A percentile compares a stretch with the other conserved stretches of the same genome.
These are phyloP conservation scores for Drosophila koepferae DNA, from an alignment of 2,888 invertebrate genomes.

Conservation along the genomic window DNA sequence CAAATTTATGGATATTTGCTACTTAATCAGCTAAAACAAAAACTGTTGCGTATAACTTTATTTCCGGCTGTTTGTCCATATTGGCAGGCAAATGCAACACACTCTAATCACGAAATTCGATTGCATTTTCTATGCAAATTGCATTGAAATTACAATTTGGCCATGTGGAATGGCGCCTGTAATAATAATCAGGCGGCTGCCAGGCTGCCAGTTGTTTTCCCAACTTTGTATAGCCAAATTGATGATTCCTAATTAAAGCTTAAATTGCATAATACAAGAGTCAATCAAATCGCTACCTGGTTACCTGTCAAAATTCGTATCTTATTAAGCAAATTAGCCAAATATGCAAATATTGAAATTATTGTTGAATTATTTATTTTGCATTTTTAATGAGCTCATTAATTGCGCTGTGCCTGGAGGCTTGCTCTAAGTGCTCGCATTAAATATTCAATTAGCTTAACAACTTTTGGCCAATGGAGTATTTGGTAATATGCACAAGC, in stretches of 20 bases:
- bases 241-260: conserved; percentile 15
- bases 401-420: conserved; percentile 3
- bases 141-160: conserved; percentile 24
- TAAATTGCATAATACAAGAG: background rate
- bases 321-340: background rate
- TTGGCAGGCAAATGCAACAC: background rate
- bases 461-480: conserved; percentile 2
- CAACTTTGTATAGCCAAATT: background rate
- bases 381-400: conserved; percentile 13
- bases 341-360: conserved; percentile 6
- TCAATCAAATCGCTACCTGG: background rate
- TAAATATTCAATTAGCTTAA: conserved; percentile 37
- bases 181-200: conserved; percentile 14
- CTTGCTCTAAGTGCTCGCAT: conserved; percentile 3
- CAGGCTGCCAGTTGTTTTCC: background rate
- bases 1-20: background rate
- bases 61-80: background rate
- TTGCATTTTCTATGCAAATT: conserved; percentile 30
- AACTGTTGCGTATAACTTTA: no score
- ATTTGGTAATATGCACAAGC: background rate
- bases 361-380: conserved; percentile 7
- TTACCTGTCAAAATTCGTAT: background rate
- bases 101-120: conserved; percentile 17
- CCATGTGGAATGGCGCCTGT: conserved; percentile 7
- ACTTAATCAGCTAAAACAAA: background rate